A percentile compares a stretch with the other conserved stretches of the same genome.
Evolutionary conservation across 2,113 vertebrate species (phyloP).

Genomic region (Cyrtonyx montezumae): DNA sequence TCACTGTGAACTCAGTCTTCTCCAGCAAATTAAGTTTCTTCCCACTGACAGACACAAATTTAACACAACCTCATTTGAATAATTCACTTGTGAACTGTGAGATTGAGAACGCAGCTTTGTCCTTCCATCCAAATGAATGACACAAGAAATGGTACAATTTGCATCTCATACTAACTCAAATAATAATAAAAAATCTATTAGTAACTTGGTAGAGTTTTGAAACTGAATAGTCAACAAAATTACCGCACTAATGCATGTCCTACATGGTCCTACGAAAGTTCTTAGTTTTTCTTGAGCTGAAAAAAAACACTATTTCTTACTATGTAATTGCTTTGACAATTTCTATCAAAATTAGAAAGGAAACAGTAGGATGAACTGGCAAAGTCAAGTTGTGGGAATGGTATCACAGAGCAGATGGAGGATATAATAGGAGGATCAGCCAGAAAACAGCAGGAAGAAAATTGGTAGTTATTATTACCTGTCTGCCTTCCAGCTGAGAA

Average conservation of each 20-base stretch:
- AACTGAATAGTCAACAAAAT: neutral
- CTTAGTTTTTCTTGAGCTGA: neutral
- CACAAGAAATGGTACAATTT: neutral
- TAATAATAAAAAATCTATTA: neutral
- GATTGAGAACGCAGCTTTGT: neutral
- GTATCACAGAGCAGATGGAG: neutral
- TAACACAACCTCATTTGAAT: neutral
- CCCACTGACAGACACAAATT: neutral
- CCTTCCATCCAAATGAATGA: neutral
- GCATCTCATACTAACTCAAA: neutral
- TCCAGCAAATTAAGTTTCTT: neutral
- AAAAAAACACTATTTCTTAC: neutral
- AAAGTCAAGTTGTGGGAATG: neutral
- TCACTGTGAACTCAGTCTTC: neutral
- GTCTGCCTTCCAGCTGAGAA: neutral
- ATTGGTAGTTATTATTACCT: neutral
- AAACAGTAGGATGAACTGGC: neutral
- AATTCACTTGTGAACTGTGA: neutral
- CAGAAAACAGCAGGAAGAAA: constrained; percentile 11
- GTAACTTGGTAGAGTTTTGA: neutral
- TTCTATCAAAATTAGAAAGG: neutral
- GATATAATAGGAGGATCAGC: neutral
- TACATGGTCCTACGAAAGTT: neutral
- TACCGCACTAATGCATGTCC: neutral
- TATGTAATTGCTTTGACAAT: neutral